Evolutionary conservation across 2,113 vertebrate genomes (phyloP), one percentile per base, ranked within the genome.

Genomic region (Cebidichthys violaceus): DNA sequence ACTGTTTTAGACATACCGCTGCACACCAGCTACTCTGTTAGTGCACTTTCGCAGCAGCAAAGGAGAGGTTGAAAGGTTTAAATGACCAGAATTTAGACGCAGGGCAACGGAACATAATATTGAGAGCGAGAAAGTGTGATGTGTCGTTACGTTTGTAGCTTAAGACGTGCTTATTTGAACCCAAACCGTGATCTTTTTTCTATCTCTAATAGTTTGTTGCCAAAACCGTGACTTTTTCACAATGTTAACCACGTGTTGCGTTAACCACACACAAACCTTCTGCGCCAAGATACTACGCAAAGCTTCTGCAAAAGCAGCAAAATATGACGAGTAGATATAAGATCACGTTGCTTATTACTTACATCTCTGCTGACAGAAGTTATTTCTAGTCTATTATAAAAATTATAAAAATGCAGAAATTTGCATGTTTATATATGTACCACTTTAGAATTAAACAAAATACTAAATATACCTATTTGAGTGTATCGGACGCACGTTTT

Each of bases 11-110:
- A 85, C 65, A 35, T 54, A 37, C 77, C 14, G 22, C 85, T 79
- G 66, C 73, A n/a, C 74, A 74, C 74, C 79, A 81, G 41, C 41
- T 35, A 52, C 75, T 73, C 75, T 76, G 39, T 82, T 73, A 65
- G 70, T 41, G 75, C 43, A 64, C 22, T 76, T 86, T 39, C 78
- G 52, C 75, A 64, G 41, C 35, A 61, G 35, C 39, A 54, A 70
- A 82, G 29, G 9, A 39, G 52, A 75, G 60, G 39, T 6, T 57
- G 57, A 15, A 65, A 61, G 43, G 52, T 43, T 81, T 69, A 54
- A 37, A 67, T 54, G 39, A 22, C 20, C 24, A 2, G 14, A 14
- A 24, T 50, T 18, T 18, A 5, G 45, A 47, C 6, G 37, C 37
- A 37, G 37, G 37, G 45, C 45, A 18, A 18, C 45, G 17, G 45